Percentiles rank a stretch among this genome's conserved stretches.
Conservation (phyloP, 2,113 vertebrate genomes). For the Caranx ignobilis region DNA sequence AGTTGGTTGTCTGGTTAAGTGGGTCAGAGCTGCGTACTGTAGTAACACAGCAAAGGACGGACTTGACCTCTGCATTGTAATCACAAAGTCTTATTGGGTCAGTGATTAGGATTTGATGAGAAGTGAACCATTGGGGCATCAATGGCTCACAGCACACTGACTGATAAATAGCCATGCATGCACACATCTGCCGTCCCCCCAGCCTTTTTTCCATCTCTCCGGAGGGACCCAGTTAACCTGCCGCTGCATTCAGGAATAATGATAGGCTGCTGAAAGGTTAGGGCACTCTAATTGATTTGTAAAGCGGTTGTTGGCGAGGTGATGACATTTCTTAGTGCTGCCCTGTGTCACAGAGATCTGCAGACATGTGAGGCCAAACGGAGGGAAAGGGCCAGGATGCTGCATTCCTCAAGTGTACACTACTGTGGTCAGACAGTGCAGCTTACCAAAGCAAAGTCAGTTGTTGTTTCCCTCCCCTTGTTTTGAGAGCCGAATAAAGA, state of each 20-base stretch:
- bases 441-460: conserved; percentile 3
- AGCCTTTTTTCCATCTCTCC: conserved; percentile 33
- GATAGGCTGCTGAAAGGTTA: conserved; percentile 75
- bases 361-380: conserved; percentile 25
- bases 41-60: conserved; percentile 49
- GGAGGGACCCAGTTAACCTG: conserved; percentile 66
- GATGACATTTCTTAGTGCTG: conserved; percentile 59
- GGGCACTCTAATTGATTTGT: conserved; percentile 75
- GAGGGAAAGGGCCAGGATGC: conserved; percentile 4
- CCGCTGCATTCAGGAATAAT: conserved; percentile 66
- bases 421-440: conserved; percentile 7
- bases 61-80: conserved; percentile 71
- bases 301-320: conserved; percentile 62
- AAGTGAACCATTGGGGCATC: conserved; percentile 56
- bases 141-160: conserved; percentile 53
- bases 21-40: conserved; percentile 46
- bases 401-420: neutral
- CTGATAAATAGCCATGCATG: conserved; percentile 39
- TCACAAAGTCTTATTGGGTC: conserved; percentile 69
- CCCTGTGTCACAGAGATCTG: conserved; percentile 40
- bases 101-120: conserved; percentile 69
- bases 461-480: neutral
- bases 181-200: conserved; percentile 25
- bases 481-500: neutral
- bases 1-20: conserved; percentile 43